phyloP scores from a whole-genome alignment of 1,140 invertebrate genomes.

The Daktulosphaira vitifoliae region DNA sequence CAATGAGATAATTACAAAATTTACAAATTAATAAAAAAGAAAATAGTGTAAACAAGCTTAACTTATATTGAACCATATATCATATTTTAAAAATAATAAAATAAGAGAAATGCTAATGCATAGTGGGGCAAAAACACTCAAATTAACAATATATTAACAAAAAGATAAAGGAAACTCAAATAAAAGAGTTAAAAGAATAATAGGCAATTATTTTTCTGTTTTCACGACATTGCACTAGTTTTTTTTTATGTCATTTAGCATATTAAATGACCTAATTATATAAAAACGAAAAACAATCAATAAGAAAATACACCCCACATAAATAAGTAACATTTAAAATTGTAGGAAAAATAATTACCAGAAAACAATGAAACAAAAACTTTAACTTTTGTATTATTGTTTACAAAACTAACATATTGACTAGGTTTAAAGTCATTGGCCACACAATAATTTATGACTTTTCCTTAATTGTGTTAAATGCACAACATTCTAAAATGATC shows the following conservation, averaged over 20 bases:
- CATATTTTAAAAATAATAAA: not conserved
- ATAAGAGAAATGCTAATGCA: not conserved
- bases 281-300: constrained; percentile 1
- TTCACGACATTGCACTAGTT: constrained; percentile 6
- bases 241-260: constrained; percentile 9
- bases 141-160: constrained; percentile 25
- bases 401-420: constrained; percentile 28
- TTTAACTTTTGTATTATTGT: constrained; percentile 28
- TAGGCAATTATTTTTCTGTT: constrained; percentile 1
- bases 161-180: constrained; percentile 18
- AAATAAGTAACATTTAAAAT: constrained; percentile 18
- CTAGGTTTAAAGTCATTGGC: constrained; percentile 31
- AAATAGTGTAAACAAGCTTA: constrained; percentile 26
- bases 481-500: constrained; percentile 1
- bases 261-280: constrained; percentile 8
- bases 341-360: constrained; percentile 1
- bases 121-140: not conserved
- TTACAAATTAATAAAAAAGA: constrained; percentile 13
- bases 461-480: constrained; percentile 4
- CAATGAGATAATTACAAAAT: constrained; percentile 26
- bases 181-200: constrained; percentile 1
- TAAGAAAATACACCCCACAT: constrained; percentile 28
- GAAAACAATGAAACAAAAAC: constrained; percentile 26
- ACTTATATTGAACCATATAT: not conserved
- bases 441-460: constrained; percentile 22